Evolutionary conservation across 2,888 invertebrate species (phyloP).

Genomic region (Dorcus hopei): DNA sequence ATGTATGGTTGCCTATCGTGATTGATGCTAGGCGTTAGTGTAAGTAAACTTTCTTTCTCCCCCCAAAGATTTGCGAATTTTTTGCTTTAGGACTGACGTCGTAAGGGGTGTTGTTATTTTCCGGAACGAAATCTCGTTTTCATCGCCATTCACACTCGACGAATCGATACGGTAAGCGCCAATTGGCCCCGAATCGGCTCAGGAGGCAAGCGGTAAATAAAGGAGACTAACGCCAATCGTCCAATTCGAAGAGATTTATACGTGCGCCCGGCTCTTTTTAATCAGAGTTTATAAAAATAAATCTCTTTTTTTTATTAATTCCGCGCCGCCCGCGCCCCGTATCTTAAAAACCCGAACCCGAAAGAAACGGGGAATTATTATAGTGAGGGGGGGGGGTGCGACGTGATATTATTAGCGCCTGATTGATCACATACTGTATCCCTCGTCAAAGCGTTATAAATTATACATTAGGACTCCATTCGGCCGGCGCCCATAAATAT

Average conservation of each 20-base stretch:
- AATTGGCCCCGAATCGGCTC: slow-evolving; percentile 42
- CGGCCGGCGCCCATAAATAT: slow-evolving; percentile 5
- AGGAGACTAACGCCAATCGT: slow-evolving; percentile 38
- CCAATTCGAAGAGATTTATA: slow-evolving; percentile 38
- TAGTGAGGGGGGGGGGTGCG: neutral
- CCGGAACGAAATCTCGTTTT: slow-evolving; percentile 3
- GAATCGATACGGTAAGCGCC: slow-evolving; percentile 41
- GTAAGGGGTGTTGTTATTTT: neutral
- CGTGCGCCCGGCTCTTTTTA: slow-evolving; percentile 27
- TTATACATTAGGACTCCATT: neutral
- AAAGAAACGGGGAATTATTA: too few relatives aligned
- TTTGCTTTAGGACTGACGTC: neutral
- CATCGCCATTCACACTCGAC: slow-evolving; percentile 21
- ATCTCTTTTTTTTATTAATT: slow-evolving; percentile 7
- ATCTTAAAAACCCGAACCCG: neutral
- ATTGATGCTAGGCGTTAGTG: too few relatives aligned
- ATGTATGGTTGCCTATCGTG: too few relatives aligned
- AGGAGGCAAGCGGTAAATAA: slow-evolving; percentile 41
- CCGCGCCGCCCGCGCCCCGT: neutral
- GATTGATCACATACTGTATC: slow-evolving; percentile 1
- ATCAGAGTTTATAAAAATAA: slow-evolving; percentile 27
- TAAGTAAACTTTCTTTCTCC: too few relatives aligned
- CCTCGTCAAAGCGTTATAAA: slow-evolving; percentile 1
- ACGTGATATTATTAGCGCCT: neutral
- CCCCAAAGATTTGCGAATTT: too few relatives aligned